Percentiles rank a stretch among this genome's conserved stretches.
Evolutionary conservation across 30 jellyfish, hydroid and myxozoan species (phyloP).

Genomic region (Calvadosia cruxmelitensis): DNA sequence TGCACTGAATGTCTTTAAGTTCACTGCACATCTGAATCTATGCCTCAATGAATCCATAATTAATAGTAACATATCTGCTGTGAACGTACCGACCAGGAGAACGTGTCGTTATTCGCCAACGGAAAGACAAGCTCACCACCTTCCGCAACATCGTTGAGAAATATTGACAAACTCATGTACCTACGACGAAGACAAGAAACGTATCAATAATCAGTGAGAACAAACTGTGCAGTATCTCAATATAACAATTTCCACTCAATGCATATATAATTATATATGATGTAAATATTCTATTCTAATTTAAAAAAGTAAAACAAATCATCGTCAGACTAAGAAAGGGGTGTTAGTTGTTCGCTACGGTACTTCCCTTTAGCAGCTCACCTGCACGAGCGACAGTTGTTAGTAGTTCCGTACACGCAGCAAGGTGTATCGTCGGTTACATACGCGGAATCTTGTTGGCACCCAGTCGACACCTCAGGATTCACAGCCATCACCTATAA

Average conservation of each 20-base stretch:
- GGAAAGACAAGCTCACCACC: slow-evolving; percentile 93
- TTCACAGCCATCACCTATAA: not conserved
- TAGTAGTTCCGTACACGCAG: slow-evolving; percentile 58
- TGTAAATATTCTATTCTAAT: too few relatives aligned
- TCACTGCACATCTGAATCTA: too few relatives aligned
- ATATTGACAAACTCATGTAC: slow-evolving; percentile 36
- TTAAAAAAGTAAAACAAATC: too few relatives aligned
- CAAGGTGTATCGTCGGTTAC: slow-evolving; percentile 34
- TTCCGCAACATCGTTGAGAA: slow-evolving; percentile 58
- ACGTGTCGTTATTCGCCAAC: slow-evolving; percentile 70
- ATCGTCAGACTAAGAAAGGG: too few relatives aligned
- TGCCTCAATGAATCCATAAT: too few relatives aligned
- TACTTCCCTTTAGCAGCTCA: too few relatives aligned
- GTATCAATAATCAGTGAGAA: not conserved
- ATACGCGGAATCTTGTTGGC: slow-evolving; percentile 73
- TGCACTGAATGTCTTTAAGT: too few relatives aligned
- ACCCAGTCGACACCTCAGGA: slow-evolving; percentile 14
- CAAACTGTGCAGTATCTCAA: too few relatives aligned
- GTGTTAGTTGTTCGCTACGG: too few relatives aligned
- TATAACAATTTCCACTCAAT: too few relatives aligned
- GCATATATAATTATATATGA: too few relatives aligned
- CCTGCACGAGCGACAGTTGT: slow-evolving; percentile 84
- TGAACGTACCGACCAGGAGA: slow-evolving; percentile 52
- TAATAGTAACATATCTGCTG: too few relatives aligned
- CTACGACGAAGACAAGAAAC: slow-evolving; percentile 13